Evolutionary conservation across 2,797 vertebrate species (phyloP).

Genomic region (Sternarchorhynchus goeldii): DNA sequence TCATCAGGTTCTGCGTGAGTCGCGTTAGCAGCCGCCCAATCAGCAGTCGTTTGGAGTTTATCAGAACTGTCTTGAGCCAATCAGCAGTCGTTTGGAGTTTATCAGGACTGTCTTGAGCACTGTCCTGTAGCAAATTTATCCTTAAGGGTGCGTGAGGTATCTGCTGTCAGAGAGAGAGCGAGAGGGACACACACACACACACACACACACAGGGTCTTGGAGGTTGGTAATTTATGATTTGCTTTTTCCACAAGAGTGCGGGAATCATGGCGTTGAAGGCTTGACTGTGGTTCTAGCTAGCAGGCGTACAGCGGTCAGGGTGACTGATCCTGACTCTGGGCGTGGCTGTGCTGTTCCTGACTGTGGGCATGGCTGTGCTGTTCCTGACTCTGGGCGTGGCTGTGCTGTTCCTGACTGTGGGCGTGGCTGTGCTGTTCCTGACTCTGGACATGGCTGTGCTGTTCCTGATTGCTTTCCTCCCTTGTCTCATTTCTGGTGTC

Average conservation of each 20-base stretch:
- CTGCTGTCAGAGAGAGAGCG: constrained; percentile 33
- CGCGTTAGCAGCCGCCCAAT: constrained; percentile 64
- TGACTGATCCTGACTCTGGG: constrained; percentile 3
- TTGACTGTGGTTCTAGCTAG: background rate
- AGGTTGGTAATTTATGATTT: constrained; percentile 42
- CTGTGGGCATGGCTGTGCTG: no score
- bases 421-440: no score
- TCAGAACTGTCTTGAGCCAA: no score
- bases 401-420: no score
- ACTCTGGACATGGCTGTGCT: no score
- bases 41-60: constrained; percentile 67
- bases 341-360: background rate
- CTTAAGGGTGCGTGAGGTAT: constrained; percentile 47
- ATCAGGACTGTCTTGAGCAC: constrained; percentile 57
- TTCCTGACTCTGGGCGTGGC: background rate
- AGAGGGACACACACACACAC: background rate
- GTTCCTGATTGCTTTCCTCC: no score
- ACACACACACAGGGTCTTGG: constrained; percentile 26
- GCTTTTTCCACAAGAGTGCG: constrained; percentile 26
- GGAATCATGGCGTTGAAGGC: constrained; percentile 23
- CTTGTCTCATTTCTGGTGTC: no score
- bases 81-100: constrained; percentile 43
- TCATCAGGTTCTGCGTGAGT: constrained; percentile 57
- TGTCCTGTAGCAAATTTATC: constrained; percentile 67
- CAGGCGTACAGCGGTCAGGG: constrained; percentile 10